phyloP scores from a whole-genome alignment of 1,140 invertebrate species.

The Chironomus tepperi region DNA sequence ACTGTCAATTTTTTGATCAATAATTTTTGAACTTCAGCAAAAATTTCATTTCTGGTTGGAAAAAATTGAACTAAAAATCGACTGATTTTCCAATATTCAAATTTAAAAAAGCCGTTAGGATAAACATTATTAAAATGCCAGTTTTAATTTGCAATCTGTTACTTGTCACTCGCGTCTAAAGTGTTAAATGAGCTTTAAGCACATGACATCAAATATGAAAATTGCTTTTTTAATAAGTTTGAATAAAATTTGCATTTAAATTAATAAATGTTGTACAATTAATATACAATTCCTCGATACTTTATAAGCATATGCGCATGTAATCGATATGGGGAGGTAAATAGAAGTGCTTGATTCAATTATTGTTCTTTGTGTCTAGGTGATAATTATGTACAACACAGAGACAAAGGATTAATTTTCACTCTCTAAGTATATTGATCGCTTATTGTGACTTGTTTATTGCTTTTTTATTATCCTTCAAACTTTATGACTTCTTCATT shows the following conservation, averaged over 20 bases:
- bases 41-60: too few species aligned
- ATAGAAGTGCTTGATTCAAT: not conserved
- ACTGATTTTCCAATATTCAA: too few species aligned
- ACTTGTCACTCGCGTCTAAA: too few species aligned
- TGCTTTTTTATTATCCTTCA: conserved; percentile 8
- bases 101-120: too few species aligned
- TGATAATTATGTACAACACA: not conserved
- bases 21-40: too few species aligned
- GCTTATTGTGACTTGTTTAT: not conserved
- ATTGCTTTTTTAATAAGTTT: not conserved
- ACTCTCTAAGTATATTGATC: not conserved
- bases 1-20: too few species aligned
- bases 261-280: not conserved
- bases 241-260: not conserved
- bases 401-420: not conserved
- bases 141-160: too few species aligned
- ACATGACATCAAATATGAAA: not conserved
- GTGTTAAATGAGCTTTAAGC: not conserved
- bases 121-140: too few species aligned
- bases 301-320: not conserved
- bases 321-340: not conserved
- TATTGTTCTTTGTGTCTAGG: not conserved
- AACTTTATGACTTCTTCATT: not conserved
- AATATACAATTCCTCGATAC: not conserved
- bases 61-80: too few species aligned